Conservation (phyloP, 2,888 invertebrate genomes). For the Leptopilina myrica region DNA sequence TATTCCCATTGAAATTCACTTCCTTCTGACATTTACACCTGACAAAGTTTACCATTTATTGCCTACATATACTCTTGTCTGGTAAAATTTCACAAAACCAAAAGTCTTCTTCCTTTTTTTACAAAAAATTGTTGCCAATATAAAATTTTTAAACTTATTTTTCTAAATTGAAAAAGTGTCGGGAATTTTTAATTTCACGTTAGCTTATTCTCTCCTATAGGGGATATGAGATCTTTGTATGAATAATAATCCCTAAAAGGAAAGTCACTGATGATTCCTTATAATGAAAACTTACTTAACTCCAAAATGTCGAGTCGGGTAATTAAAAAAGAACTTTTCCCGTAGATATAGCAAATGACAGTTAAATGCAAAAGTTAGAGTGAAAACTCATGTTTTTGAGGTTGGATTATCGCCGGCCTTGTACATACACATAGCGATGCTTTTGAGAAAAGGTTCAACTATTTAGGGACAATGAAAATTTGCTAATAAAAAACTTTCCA, state of each 20-base stretch:
- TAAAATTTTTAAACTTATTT: too few species aligned
- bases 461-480: slow-evolving; percentile 70
- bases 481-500: slow-evolving; percentile 45
- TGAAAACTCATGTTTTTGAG: slow-evolving; percentile 76
- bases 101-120: too few species aligned
- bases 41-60: slow-evolving; percentile 1
- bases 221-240: background rate
- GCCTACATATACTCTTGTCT: too few species aligned
- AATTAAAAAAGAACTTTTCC: slow-evolving; percentile 75
- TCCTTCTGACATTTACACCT: background rate
- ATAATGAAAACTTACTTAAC: slow-evolving; percentile 50
- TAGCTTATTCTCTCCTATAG: too few species aligned
- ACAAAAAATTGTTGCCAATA: too few species aligned
- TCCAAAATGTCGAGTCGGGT: slow-evolving; percentile 42
- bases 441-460: slow-evolving; percentile 73
- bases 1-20: slow-evolving; percentile 29
- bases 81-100: too few species aligned
- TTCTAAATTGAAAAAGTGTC: too few species aligned
- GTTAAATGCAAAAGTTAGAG: slow-evolving; percentile 73
- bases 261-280: slow-evolving; percentile 50
- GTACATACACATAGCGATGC: slow-evolving; percentile 70
- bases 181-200: too few species aligned
- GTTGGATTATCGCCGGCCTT: slow-evolving; percentile 67
- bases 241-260: background rate
- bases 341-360: slow-evolving; percentile 68